phyloP scores from a whole-genome alignment of 2,113 vertebrate genomes.

The Acinonyx jubatus region DNA sequence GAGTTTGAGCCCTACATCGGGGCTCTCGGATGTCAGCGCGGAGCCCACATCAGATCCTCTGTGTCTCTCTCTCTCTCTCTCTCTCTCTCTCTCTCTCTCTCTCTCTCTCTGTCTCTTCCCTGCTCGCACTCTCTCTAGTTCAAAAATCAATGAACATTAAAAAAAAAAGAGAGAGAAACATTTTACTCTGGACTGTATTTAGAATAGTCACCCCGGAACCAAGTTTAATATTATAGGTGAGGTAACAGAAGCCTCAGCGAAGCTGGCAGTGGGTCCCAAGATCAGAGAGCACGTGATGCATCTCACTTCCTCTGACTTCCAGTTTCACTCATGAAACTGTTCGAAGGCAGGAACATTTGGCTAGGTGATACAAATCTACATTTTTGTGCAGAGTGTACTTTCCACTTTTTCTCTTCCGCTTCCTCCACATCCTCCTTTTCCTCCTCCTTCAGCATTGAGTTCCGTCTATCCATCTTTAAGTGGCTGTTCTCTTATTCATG shows the following conservation, averaged over 20 bases:
- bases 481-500: background rate
- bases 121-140: too few species aligned
- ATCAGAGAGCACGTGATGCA: background rate
- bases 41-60: too few species aligned
- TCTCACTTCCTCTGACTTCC: background rate
- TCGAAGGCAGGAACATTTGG: background rate
- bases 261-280: background rate
- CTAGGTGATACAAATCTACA: background rate
- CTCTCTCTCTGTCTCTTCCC: too few species aligned
- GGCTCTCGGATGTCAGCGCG: too few species aligned
- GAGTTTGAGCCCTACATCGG: too few species aligned
- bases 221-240: conserved; percentile 2
- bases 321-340: background rate
- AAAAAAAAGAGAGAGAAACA: background rate
- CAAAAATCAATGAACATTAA: too few species aligned
- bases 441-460: background rate
- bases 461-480: background rate
- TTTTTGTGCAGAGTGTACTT: background rate
- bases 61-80: too few species aligned
- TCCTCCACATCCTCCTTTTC: background rate
- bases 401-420: background rate
- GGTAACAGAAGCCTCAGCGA: background rate
- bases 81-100: too few species aligned
- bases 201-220: background rate
- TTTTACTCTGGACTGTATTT: background rate